Evolutionary conservation across 2,113 vertebrate genomes (phyloP).

Genomic region (Regulus satrapa): DNA sequence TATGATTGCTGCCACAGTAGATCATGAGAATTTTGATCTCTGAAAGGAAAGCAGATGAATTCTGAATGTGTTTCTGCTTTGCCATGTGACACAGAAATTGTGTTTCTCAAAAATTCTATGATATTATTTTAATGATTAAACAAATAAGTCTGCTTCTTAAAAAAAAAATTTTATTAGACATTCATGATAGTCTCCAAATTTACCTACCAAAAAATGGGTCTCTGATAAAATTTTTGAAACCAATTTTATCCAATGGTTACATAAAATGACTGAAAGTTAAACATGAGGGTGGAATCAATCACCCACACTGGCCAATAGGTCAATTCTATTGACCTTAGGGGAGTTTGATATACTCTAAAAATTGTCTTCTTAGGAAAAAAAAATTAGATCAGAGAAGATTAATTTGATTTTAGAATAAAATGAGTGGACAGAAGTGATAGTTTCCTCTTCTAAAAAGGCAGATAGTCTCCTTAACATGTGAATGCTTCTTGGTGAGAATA

Average conservation of each 20-base stretch:
- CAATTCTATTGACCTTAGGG: neutral
- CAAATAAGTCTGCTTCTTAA: too few relatives aligned
- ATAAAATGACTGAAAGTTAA: neutral
- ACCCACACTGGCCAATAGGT: rapidly evolving
- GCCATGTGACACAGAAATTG: neutral
- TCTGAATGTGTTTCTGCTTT: neutral
- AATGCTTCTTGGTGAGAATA: neutral
- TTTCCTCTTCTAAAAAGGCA: neutral
- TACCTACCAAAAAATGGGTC: neutral
- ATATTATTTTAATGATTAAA: neutral
- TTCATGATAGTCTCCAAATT: neutral
- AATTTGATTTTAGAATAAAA: neutral
- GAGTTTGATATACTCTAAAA: neutral
- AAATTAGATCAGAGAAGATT: neutral
- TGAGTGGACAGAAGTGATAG: neutral
- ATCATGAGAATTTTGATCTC: neutral
- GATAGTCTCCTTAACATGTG: neutral
- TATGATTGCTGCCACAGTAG: neutral
- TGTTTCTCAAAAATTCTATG: neutral
- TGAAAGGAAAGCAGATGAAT: neutral
- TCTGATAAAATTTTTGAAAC: neutral
- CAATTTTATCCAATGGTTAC: neutral
- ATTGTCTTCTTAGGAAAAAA: neutral
- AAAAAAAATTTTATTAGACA: too few relatives aligned
- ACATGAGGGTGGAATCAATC: neutral